Evolutionary conservation across 2,888 invertebrate species (phyloP).

Genomic region (Gymnoscelis rufifasciata): DNA sequence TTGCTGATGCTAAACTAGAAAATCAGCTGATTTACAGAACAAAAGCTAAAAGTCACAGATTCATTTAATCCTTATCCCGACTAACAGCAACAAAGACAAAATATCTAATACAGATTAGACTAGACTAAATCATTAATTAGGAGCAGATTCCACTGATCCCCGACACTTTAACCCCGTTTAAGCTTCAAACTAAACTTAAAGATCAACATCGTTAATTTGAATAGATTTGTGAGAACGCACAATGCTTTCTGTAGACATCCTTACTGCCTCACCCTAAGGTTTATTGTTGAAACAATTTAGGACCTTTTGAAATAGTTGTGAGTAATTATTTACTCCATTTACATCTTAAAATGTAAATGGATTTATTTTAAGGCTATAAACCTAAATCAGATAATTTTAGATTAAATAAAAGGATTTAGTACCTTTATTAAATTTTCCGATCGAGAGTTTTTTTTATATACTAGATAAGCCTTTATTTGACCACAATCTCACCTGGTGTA

Average conservation of each 20-base stretch:
- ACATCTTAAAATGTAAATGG: not conserved
- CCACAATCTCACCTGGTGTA: too few species aligned
- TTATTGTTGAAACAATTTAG: not conserved
- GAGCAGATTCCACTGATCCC: slow-evolving; percentile 8
- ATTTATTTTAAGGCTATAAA: slow-evolving; percentile 4
- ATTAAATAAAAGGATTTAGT: too few species aligned
- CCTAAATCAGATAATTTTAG: slow-evolving; percentile 2
- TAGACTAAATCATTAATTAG: slow-evolving; percentile 12
- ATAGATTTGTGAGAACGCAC: slow-evolving; percentile 10
- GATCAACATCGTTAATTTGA: slow-evolving; percentile 15
- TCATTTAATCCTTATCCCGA: not conserved
- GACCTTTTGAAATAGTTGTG: not conserved
- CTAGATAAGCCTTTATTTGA: too few species aligned
- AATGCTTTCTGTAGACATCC: not conserved
- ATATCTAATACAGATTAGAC: slow-evolving; percentile 1
- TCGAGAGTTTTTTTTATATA: too few species aligned
- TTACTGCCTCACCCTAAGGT: not conserved
- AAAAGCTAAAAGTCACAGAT: not conserved
- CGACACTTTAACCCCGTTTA: slow-evolving; percentile 10
- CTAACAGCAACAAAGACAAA: slow-evolving; percentile 1
- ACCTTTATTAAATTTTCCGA: too few species aligned
- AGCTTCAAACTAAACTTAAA: slow-evolving; percentile 16
- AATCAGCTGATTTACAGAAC: too few species aligned
- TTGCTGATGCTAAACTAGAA: too few species aligned
- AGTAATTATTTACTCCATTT: too few species aligned